Conservation (phyloP, 2,113 vertebrate species). For the Oreochromis aureus region DNA sequence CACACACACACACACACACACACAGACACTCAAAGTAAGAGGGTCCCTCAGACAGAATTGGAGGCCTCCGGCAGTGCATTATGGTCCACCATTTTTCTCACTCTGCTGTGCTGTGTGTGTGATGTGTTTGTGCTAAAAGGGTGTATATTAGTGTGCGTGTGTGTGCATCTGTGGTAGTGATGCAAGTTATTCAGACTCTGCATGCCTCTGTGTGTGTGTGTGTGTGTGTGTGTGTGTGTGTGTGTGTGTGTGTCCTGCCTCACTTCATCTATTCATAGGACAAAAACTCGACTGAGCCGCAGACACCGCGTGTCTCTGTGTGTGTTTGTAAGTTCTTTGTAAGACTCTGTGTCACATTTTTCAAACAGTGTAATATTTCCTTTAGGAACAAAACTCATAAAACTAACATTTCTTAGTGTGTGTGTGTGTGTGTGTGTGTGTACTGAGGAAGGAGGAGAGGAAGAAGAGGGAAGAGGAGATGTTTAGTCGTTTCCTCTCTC, state of each 20-base stretch:
- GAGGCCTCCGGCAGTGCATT: slow-evolving; percentile 31
- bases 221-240: background rate
- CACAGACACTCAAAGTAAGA: background rate
- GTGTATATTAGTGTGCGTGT: background rate
- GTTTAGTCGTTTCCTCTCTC: background rate
- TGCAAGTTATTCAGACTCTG: background rate
- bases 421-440: background rate
- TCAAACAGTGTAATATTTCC: background rate
- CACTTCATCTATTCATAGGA: slow-evolving; percentile 15
- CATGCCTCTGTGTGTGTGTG: background rate
- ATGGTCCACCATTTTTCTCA: slow-evolving; percentile 29
- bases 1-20: background rate
- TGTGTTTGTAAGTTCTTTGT: background rate
- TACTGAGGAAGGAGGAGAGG: background rate
- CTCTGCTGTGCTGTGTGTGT: background rate
- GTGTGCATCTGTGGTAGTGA: background rate
- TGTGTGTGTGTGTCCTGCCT: background rate
- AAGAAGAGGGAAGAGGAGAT: background rate
- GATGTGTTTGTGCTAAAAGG: slow-evolving; percentile 42
- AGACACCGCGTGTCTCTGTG: background rate
- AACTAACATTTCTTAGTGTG: background rate
- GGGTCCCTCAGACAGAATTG: background rate
- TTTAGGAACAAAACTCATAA: background rate
- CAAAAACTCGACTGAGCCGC: slow-evolving; percentile 1
- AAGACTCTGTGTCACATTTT: background rate